Conservation (phyloP, 2,113 vertebrate genomes). For the Catharus minimus region DNA sequence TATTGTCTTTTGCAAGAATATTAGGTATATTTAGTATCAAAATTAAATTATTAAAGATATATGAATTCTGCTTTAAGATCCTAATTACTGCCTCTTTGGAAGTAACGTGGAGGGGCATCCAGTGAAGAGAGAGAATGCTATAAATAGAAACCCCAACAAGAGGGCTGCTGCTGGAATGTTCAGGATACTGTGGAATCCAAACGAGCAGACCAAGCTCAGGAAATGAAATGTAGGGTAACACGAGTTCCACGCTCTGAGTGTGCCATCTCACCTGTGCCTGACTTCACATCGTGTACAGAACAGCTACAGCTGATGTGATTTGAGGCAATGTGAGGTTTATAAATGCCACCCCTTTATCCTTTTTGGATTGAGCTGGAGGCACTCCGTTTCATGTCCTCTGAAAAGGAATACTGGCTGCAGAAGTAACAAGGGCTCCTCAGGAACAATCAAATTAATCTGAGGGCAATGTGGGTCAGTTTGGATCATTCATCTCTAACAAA, state of each 20-base stretch:
- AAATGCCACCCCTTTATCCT: constrained; percentile 13
- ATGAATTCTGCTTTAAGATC: constrained; percentile 10
- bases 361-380: not conserved
- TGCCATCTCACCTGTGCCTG: not conserved
- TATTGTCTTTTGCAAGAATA: not conserved
- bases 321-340: constrained; percentile 26
- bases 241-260: not conserved
- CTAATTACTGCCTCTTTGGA: constrained; percentile 19
- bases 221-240: not conserved
- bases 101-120: not conserved
- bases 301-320: constrained; percentile 11
- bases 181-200: not conserved
- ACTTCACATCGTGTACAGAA: not conserved
- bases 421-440: not conserved
- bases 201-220: not conserved
- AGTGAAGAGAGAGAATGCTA: not conserved
- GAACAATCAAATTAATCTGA: not conserved
- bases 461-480: not conserved
- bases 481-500: not conserved
- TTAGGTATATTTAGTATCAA: not conserved
- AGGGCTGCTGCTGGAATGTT: not conserved
- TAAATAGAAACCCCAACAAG: constrained; percentile 35
- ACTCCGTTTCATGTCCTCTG: not conserved
- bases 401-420: not conserved
- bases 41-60: constrained; percentile 4